Evolutionary conservation across 1,140 invertebrate species (phyloP).

Genomic region (Trichonephila clavipes): DNA sequence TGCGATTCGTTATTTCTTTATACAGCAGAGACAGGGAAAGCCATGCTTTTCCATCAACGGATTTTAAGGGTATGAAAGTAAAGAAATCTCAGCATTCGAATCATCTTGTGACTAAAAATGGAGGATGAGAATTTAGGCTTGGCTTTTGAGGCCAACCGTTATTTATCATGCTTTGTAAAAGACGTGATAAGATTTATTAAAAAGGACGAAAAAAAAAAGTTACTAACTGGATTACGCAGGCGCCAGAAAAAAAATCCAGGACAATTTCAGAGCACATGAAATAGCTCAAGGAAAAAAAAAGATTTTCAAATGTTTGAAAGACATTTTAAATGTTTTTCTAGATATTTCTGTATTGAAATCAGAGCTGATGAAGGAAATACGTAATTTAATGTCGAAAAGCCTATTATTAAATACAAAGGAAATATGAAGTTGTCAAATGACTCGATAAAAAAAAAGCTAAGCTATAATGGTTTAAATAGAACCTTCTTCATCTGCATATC

Average conservation of each 20-base stretch:
- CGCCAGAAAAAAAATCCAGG: not conserved
- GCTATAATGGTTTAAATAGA: too few species aligned
- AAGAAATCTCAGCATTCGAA: not conserved
- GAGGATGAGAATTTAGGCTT: not conserved
- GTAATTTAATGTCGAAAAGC: not conserved
- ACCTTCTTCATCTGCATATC: too few species aligned
- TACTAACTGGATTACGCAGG: not conserved
- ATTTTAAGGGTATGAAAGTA: not conserved
- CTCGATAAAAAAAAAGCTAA: too few species aligned
- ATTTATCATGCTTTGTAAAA: constrained; percentile 16
- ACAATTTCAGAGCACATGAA: not conserved
- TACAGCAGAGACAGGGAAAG: too few species aligned
- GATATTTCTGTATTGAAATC: not conserved
- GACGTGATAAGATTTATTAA: constrained; percentile 19
- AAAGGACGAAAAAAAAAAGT: not conserved
- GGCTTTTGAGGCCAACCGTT: not conserved
- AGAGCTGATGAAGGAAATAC: not conserved
- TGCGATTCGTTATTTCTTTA: too few species aligned
- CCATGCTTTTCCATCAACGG: too few species aligned
- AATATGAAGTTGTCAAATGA: too few species aligned
- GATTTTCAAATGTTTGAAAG: not conserved
- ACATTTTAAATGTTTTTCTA: not conserved
- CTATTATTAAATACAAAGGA: too few species aligned
- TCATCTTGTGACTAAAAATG: not conserved
- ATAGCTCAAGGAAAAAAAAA: not conserved